A percentile compares a stretch with the other conserved stretches of the same genome.
Conservation (phyloP, 2,797 vertebrate species). For the Hyperoplus lanceolatus region DNA sequence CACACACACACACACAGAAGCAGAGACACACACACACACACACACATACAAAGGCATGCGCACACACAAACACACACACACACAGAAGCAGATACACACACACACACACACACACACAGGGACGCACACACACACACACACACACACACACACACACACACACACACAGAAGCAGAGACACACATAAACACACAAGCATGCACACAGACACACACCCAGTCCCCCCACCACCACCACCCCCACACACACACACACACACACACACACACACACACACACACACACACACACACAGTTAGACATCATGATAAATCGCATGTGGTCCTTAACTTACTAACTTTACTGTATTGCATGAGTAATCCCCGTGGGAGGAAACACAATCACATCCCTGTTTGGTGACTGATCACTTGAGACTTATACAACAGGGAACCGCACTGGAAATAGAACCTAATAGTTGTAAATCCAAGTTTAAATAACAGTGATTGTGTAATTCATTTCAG, state of each 20-base stretch:
- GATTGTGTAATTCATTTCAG: background rate
- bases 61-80: slow-evolving; percentile 31
- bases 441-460: slow-evolving; percentile 29
- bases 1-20: slow-evolving; percentile 10
- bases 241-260: slow-evolving; percentile 14
- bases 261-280: slow-evolving; percentile 34
- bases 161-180: background rate
- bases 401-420: slow-evolving; percentile 31
- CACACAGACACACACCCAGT: slow-evolving; percentile 26
- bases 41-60: background rate
- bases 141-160: slow-evolving; percentile 9
- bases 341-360: slow-evolving; percentile 50
- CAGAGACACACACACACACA: slow-evolving; percentile 20
- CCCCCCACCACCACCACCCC: too few relatives aligned
- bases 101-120: slow-evolving; percentile 18
- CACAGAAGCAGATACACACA: slow-evolving; percentile 8
- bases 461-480: slow-evolving; percentile 25
- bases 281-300: slow-evolving; percentile 5
- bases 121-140: slow-evolving; percentile 34
- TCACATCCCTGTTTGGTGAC: slow-evolving; percentile 27
- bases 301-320: slow-evolving; percentile 22
- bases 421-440: slow-evolving; percentile 9
- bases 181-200: slow-evolving; percentile 22
- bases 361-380: slow-evolving; percentile 45
- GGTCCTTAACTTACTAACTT: slow-evolving; percentile 13